Evolutionary conservation across 2,888 invertebrate genomes (phyloP), one percentile per base, ranked within the genome.

Genomic region (Agrotis segetum): DNA sequence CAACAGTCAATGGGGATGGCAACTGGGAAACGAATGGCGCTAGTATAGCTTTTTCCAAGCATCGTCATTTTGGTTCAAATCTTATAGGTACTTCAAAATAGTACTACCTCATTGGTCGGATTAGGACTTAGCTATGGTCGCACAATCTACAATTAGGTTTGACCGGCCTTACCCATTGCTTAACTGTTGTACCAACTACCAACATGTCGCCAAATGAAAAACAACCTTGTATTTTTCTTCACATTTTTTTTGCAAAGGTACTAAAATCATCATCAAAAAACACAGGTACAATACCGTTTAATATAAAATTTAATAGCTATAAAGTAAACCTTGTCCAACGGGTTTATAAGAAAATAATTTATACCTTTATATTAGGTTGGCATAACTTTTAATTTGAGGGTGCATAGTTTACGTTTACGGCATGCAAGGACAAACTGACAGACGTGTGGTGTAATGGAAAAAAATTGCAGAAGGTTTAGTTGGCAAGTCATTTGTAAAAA

Each of bases 341-440:
- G 59, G 74, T 81, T 72, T 63, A 49, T 61, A 77, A 70, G 63
- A 59, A 63, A 11, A 74, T 77, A 80, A 82, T 75, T 77, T 85
- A 79, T 75, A 72, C 21, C 69, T 64, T 21, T 52, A 47, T 17
- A 75, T 74, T 69, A 53, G 47, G 4, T 49, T 56, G 24, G 60
- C 75, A 77, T 83, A 85, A 55, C 64, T 53, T 78, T 81, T 82
- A 80, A 86, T 86, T 77, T 71, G 72, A 84, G 85, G 81, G 83
- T 77, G 75, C 75, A 81, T 82, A 84, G 83, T 74, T 84, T 76
- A 70, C 58, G 55, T 74, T 66, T 82, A 82, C 64, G 65, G 81
- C 72, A 62, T 73, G 83, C 85, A 79, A 85, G 85, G 85, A 85
- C 81, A 84, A 46, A 49, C 76, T 44, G 49, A 69, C 76, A 74